Evolutionary conservation across 92 coral and sea anemone genomes (phyloP), one percentile per base, ranked within the genome.

Genomic region (Actinernus sp.): DNA sequence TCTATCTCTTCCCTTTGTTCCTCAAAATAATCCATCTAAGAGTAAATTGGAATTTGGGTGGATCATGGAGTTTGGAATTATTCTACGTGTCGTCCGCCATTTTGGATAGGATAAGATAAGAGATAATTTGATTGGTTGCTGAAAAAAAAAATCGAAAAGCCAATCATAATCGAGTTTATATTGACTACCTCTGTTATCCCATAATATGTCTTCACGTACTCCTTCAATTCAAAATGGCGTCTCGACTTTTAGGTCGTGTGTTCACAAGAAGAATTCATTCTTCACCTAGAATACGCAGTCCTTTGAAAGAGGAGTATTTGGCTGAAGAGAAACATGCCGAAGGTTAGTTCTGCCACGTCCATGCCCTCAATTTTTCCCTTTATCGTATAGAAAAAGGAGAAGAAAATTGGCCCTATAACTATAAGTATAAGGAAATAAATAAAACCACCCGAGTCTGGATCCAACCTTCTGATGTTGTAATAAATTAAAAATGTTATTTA

Each of bases 261-360:
- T 55, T 74, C 55, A 49, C 78, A 10, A 73, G 88, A 85, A 84
- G 84, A 78, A 61, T 76, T 27, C 82, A 83, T 84, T 79, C 62
- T 50, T 61, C 97, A 25, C 41, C 70, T 43, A 55, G 56, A 21
- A 31, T 57, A 21, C 29, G 93, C 30, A 49, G 75, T 45, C 50
- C 65, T 17, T 69, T 88, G 26, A 61, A 50, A 54, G 52, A 70
- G 60, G 92, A 85, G 49, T 72, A 72, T 43, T 41, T 76, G 19
- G 93, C 97, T 36, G 98, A 93, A 58, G 84, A 84, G 60, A 79
- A 81, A 67, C 98, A 93, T 73, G 98, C 98, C 49, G 86, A 78
- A 86, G 95, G 98, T 93, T 67, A 37, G 68, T 57, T 47, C 47
- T 49, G 19, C 10, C 11, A 37, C 44, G 54, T n/a, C n/a, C n/a